phyloP scores from a whole-genome alignment of 2,888 invertebrate species.

The Epicampocera succincta region DNA sequence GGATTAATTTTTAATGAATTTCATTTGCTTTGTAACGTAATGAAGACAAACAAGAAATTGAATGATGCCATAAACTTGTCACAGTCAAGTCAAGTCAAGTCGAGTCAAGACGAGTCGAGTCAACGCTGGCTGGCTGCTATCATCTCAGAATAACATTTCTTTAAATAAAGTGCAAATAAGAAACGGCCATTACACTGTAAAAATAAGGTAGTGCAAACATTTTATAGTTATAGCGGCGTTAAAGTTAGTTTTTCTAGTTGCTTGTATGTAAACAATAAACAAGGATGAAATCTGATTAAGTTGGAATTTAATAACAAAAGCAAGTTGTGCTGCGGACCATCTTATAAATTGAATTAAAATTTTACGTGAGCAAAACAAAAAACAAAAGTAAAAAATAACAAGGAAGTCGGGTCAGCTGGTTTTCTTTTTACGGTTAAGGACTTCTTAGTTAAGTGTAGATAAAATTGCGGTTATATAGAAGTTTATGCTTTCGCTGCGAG shows the following conservation, averaged over 20 bases:
- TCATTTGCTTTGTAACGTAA: conserved; percentile 62
- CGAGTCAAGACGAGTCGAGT: too few relatives aligned
- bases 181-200: conserved; percentile 11
- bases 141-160: neutral
- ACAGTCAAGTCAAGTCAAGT: neutral
- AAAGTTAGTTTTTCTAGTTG: neutral
- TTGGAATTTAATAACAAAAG: conserved; percentile 24
- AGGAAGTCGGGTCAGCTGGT: too few relatives aligned
- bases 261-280: conserved; percentile 45
- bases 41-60: conserved; percentile 47
- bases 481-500: too few relatives aligned
- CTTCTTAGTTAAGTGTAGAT: too few relatives aligned
- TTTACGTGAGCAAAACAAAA: too few relatives aligned
- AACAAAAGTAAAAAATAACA: too few relatives aligned
- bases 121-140: neutral
- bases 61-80: conserved; percentile 64
- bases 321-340: neutral
- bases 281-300: conserved; percentile 55
- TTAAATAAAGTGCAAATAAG: conserved; percentile 16
- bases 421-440: too few relatives aligned
- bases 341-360: too few relatives aligned
- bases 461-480: too few relatives aligned
- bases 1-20: conserved; percentile 80
- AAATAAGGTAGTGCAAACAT: neutral
- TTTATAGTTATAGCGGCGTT: neutral